Conservation (phyloP, 2,113 vertebrate species). For the Oplegnathus fasciatus region DNA sequence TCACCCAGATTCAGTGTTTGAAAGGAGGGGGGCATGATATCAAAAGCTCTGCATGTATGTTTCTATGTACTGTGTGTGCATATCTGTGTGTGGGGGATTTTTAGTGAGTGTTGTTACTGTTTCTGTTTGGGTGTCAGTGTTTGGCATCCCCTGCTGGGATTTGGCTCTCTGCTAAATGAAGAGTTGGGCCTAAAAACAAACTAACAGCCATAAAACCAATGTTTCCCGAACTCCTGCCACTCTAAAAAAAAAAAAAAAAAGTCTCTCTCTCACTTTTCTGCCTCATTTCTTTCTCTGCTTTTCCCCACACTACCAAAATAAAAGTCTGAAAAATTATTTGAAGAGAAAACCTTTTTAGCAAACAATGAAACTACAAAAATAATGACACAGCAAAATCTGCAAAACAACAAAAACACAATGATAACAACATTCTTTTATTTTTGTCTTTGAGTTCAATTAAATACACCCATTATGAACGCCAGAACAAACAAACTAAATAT, state of each 20-base stretch:
- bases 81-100: neutral
- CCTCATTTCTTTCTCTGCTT: neutral
- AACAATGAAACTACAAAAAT: neutral
- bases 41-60: constrained; percentile 8
- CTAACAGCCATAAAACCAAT: neutral
- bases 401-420: neutral
- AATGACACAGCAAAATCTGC: neutral
- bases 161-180: constrained; percentile 29
- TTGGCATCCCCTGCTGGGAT: constrained; percentile 23
- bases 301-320: neutral
- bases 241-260: no score
- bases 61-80: neutral
- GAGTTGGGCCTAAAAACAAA: constrained; percentile 8
- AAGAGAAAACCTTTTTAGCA: neutral
- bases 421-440: neutral
- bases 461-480: neutral
- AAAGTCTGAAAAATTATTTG: neutral
- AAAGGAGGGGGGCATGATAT: constrained; percentile 1
- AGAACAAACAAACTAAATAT: neutral
- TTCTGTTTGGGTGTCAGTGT: constrained; percentile 1
- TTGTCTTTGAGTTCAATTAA: neutral
- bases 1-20: constrained; percentile 18
- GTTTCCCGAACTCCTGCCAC: neutral
- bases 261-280: neutral
- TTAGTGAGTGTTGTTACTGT: neutral